Evolutionary conservation across 2,888 invertebrate genomes (phyloP), one percentile per base, ranked within the genome.

Genomic region (Sthenelais limicola): DNA sequence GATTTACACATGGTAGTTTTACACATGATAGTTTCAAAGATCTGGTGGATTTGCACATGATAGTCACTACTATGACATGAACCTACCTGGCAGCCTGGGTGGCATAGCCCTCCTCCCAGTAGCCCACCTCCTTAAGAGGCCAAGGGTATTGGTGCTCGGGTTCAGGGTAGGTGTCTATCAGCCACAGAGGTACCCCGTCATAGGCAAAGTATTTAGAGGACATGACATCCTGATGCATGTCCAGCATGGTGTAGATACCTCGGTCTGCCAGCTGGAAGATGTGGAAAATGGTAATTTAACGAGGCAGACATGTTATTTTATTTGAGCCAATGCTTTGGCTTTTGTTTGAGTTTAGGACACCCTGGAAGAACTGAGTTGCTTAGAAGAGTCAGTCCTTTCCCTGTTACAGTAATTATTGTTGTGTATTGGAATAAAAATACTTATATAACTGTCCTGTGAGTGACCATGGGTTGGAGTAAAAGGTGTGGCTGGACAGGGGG

Each of bases 151-250:
- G 76, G 54, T 78, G 52, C 1, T 48, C 58, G 18, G 80, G 76
- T 12, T 73, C 26, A 21, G 82, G 82, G 69, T 82, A 77, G 32
- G 66, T 71, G 51, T 82, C 79, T 4, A 80, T 51, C 21, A 82
- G 35, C 82, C 82, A 82, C n/a, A 24, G 43, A 2, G 82, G 82
- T 18, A 81, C 73, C 9, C 80, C 82, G 58, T 82, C 82, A 56
- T 82, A 82, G 33, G 80, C 82, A 51, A 82, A 80, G 62, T 82
- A 82, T 4, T 56, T 43, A 21, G 76, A 73, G 5, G 80, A 70
- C 54, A 76, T 30, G 54, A 75, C 78, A 54, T 80, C 80, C 71
- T 82, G 82, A 69, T 82, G 82, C 78, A 81, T 79, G 72, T 82
- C 82, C 28, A 82, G 74, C 43, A 82, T 72, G 15, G 75, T 73